Evolutionary conservation across 2,797 vertebrate species (phyloP).

Genomic region (Protosalanx chinensis): DNA sequence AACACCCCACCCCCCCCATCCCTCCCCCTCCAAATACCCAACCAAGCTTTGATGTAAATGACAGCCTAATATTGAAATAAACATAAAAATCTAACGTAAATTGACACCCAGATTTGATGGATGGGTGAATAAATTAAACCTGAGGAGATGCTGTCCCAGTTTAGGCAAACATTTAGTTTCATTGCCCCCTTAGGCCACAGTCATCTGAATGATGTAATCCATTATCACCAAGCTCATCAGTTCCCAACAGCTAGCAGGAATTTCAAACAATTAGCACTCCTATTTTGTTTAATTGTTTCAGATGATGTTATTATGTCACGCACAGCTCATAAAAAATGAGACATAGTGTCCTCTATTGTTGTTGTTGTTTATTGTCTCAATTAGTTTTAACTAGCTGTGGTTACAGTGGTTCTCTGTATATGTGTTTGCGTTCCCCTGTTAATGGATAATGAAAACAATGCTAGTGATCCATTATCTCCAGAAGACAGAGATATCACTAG

Average conservation of each 20-base stretch:
- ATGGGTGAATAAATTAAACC: conserved; percentile 2
- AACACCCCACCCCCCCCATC: too few relatives aligned
- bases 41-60: background rate
- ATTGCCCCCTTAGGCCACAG: background rate
- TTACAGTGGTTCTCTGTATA: conserved; percentile 23
- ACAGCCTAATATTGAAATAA: background rate
- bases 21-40: background rate
- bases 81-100: background rate
- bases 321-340: conserved; percentile 41
- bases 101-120: background rate
- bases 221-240: conserved; percentile 40
- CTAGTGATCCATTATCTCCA: conserved; percentile 23
- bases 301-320: conserved; percentile 23
- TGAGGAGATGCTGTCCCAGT: conserved; percentile 3
- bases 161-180: conserved; percentile 10
- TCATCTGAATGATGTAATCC: conserved; percentile 39
- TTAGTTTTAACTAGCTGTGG: conserved; percentile 41
- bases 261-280: conserved; percentile 47
- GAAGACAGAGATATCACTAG: conserved; percentile 21
- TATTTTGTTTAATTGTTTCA: conserved; percentile 48
- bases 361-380: conserved; percentile 52
- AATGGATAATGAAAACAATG: conserved; percentile 44
- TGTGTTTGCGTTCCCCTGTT: conserved; percentile 9
- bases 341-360: conserved; percentile 17
- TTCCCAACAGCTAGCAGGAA: conserved; percentile 40